Evolutionary conservation across 2,113 vertebrate genomes (phyloP).

Genomic region (Calcarius ornatus): DNA sequence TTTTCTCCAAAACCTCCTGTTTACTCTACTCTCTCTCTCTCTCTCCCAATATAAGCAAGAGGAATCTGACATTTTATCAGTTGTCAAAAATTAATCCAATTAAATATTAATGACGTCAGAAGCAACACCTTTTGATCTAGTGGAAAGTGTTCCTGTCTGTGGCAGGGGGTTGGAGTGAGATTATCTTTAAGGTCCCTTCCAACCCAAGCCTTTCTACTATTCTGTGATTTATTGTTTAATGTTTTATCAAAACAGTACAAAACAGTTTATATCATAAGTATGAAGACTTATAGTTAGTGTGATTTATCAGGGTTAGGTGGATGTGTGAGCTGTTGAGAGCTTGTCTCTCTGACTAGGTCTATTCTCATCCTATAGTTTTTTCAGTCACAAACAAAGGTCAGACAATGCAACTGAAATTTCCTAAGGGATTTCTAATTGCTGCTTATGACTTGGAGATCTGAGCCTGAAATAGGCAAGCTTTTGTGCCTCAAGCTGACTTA

Average conservation of each 20-base stretch:
- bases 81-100: not conserved
- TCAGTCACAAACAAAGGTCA: not conserved
- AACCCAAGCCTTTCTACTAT: not conserved
- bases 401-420: not conserved
- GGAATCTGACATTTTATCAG: not conserved
- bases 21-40: not conserved
- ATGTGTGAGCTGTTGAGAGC: not conserved
- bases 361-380: not conserved
- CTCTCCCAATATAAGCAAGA: not conserved
- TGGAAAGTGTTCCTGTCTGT: not conserved
- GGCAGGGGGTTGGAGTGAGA: fast-evolving
- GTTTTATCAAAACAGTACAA: not conserved
- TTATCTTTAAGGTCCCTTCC: not conserved
- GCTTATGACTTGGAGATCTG: not conserved
- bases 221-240: not conserved
- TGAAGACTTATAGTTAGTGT: not conserved
- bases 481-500: not conserved
- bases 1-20: not conserved
- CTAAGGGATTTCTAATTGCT: not conserved
- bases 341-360: not conserved
- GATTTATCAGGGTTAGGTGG: not conserved
- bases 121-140: not conserved
- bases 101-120: not conserved
- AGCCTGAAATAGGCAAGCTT: not conserved
- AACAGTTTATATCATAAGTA: not conserved